Conservation (phyloP, 2,797 vertebrate genomes). For the Percopsis omiscomaycus region DNA sequence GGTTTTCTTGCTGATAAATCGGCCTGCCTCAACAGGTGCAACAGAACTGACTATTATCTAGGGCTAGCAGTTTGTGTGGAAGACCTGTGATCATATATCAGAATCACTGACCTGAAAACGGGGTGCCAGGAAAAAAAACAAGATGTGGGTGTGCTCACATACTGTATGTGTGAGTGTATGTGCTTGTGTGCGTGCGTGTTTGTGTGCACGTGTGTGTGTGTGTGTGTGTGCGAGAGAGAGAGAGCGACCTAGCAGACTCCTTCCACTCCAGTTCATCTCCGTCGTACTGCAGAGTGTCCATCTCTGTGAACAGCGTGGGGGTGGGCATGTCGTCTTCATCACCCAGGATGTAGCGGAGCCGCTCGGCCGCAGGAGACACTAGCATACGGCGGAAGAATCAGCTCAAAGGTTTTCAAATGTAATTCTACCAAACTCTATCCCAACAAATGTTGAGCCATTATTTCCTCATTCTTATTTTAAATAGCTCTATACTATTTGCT, state of each 20-base stretch:
- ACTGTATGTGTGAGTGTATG: neutral
- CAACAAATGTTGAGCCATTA: too few relatives aligned
- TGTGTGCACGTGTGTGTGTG: slow-evolving; percentile 10
- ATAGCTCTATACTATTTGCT: too few relatives aligned
- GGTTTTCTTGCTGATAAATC: too few relatives aligned
- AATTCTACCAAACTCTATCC: too few relatives aligned
- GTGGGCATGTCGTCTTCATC: slow-evolving; percentile 89
- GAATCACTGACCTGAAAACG: neutral
- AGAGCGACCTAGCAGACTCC: slow-evolving; percentile 87
- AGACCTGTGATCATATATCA: too few relatives aligned
- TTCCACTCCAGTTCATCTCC: slow-evolving; percentile 96
- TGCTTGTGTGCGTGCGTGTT: slow-evolving; percentile 2
- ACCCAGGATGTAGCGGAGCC: slow-evolving; percentile 90
- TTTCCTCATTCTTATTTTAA: too few relatives aligned
- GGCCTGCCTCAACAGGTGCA: too few relatives aligned
- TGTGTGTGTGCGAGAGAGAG: slow-evolving; percentile 7
- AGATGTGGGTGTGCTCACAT: too few relatives aligned
- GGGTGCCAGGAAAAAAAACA: too few relatives aligned
- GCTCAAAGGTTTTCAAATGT: too few relatives aligned
- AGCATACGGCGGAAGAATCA: neutral
- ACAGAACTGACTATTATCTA: too few relatives aligned
- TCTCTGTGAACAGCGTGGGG: slow-evolving; percentile 94
- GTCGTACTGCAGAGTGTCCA: slow-evolving; percentile 92
- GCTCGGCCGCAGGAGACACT: slow-evolving; percentile 93
- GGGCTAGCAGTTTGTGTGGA: too few relatives aligned